A percentile compares a stretch with the other conserved stretches of the same genome.
Evolutionary conservation across 2,888 invertebrate genomes (phyloP).

Genomic region (Cybosia mesomella): DNA sequence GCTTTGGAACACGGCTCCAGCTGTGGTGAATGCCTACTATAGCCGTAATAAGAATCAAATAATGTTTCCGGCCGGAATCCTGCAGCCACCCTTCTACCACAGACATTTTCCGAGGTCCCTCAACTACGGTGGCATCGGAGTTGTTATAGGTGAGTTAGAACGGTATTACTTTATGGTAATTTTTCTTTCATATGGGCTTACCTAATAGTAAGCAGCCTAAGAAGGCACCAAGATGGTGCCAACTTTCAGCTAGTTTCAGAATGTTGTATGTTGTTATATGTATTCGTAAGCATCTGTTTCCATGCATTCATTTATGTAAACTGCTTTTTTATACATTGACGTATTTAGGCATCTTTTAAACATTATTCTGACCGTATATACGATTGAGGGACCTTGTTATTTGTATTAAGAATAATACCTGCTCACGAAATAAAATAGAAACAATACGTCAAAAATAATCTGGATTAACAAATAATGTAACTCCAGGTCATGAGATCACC

Average conservation of each 20-base stretch:
- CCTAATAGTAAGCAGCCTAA: too few relatives aligned
- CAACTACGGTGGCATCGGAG: constrained; percentile 96
- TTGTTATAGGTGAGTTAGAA: constrained; percentile 90
- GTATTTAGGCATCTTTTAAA: not conserved
- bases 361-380: not conserved
- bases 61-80: constrained; percentile 97
- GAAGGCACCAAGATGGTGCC: too few relatives aligned
- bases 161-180: not conserved
- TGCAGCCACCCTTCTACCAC: constrained; percentile 98
- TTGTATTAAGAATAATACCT: not conserved
- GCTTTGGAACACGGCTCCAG: constrained; percentile 94
- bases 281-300: not conserved
- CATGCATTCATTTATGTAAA: not conserved
- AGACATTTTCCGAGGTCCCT: constrained; percentile 92
- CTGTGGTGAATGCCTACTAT: constrained; percentile 98
- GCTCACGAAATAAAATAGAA: not conserved
- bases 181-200: not conserved
- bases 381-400: not conserved
- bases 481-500: constrained; percentile 93
- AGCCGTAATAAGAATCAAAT: constrained; percentile 98
- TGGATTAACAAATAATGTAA: not conserved
- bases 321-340: not conserved
- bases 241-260: too few relatives aligned
- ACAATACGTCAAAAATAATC: not conserved
- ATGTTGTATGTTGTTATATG: too few relatives aligned